Base-by-base conservation (phyloP, 2,888 invertebrate genomes). In the Apodemia zela region DNA sequence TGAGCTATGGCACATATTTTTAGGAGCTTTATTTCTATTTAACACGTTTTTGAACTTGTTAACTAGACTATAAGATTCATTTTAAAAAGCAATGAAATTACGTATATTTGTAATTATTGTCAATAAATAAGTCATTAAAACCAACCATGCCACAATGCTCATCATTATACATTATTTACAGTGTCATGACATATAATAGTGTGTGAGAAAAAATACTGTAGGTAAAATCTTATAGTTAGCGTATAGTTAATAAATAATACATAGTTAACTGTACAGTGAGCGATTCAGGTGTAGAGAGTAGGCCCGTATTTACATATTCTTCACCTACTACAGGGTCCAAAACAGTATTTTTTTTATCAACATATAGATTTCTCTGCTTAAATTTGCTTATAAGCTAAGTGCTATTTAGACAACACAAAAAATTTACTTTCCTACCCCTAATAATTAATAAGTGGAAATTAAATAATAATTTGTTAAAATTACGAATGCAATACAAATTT, bases 211-310 rank as follows among this genome's bases (percentile, higher is more conserved):
- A 65, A 68, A 54, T 59, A 60, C 35, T 60, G 21, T 64, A 63
- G 63, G 60, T 63, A 66, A 66, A 61, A 67, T 60, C 68, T 70
- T 71, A 69, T 42, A 61, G 38, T 61, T 63, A 65, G 61, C 64
- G 49, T 62, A 66, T 60, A 64, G 51, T 63, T 68, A 62, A 29
- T 66, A 68, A 76, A 72, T 72, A 73, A 68, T 73, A 73, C 71
- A 75, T 78, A 81, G 69, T 73, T 78, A 76, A 76, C 81, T 85
- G 79, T 86, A 87, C 85, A 87, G 75, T 89, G 88, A 88, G 89
- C 88, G 86, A 86, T 85, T 83, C 88, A 87, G 88, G 87, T 87
- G 88, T 85, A 82, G 81, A 63, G 47, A 82, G 78, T 82, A 83
- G 82, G 84, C 81, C 77, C 73, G 77, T 87, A 88, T 86, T 75